Conservation (phyloP, 1,140 invertebrate species). For the Spodoptera litura region DNA sequence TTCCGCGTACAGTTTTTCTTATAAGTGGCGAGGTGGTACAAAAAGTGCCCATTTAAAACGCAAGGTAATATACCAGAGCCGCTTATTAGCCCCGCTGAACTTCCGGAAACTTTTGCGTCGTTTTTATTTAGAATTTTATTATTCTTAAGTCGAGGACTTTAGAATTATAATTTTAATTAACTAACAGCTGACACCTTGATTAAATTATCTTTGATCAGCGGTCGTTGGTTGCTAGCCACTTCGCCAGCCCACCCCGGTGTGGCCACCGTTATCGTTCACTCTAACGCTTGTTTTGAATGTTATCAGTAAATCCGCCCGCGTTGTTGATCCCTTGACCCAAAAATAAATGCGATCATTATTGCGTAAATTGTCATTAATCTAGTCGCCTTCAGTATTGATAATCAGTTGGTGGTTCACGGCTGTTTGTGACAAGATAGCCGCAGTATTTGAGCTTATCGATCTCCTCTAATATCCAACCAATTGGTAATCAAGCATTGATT, state of each 20-base stretch:
- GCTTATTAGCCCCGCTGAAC: constrained; percentile 7
- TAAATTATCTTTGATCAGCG: not conserved
- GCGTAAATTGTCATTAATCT: constrained; percentile 36
- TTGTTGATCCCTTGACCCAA: constrained; percentile 29
- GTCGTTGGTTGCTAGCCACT: not conserved
- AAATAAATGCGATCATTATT: constrained; percentile 27
- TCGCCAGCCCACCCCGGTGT: not conserved
- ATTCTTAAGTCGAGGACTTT: not conserved
- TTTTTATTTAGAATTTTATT: not conserved
- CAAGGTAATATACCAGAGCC: constrained; percentile 7
- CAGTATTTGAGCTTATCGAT: constrained; percentile 5
- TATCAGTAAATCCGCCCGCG: constrained; percentile 16
- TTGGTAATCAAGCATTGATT: not conserved
- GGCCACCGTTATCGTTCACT: constrained; percentile 19
- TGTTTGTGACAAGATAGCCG: not conserved
- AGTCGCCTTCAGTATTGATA: constrained; percentile 23
- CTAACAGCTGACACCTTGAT: not conserved
- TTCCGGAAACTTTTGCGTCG: constrained; percentile 22
- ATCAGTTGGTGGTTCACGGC: not conserved
- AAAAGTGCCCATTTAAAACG: constrained; percentile 19
- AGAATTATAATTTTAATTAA: constrained; percentile 28
- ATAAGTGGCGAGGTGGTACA: not conserved
- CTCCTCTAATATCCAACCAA: constrained; percentile 20
- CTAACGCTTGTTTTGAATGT: constrained; percentile 12
- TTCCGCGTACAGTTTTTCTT: constrained; percentile 19